A percentile compares a stretch with the other conserved stretches of the same genome.
Evolutionary conservation across 1,140 invertebrate genomes (phyloP).

Genomic region (Scaptomyza graminum): DNA sequence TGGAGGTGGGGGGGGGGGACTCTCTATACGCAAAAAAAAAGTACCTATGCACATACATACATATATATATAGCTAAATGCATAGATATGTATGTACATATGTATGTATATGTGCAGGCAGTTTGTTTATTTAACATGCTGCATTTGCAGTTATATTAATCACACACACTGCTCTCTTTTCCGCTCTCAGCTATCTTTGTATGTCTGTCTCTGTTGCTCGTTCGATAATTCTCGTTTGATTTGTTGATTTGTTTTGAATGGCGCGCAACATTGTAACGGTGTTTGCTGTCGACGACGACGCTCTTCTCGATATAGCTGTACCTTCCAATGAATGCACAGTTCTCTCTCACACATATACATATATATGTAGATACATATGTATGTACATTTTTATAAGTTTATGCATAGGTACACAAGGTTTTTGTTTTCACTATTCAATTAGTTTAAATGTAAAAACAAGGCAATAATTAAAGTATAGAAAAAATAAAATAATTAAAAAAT

Average conservation of each 20-base stretch:
- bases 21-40: not conserved
- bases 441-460: conserved; percentile 64
- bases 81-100: too few relatives aligned
- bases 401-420: conserved; percentile 78
- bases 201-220: not conserved
- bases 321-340: conserved; percentile 18
- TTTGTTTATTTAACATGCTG: too few relatives aligned
- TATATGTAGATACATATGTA: conserved; percentile 9
- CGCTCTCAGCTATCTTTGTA: not conserved
- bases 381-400: conserved; percentile 41
- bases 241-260: conserved; percentile 49
- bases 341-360: too few relatives aligned
- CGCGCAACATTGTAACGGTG: conserved; percentile 52
- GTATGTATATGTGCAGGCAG: too few relatives aligned
- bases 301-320: conserved; percentile 46
- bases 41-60: too few relatives aligned
- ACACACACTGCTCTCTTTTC: conserved; percentile 3
- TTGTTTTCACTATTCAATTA: conserved; percentile 72
- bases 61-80: too few relatives aligned
- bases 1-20: too few relatives aligned
- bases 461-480: conserved; percentile 7
- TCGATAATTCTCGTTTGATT: conserved; percentile 22
- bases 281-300: conserved; percentile 1
- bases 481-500: conserved; percentile 15
- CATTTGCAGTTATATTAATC: too few relatives aligned